phyloP scores from a whole-genome alignment of 2,113 vertebrate species.

The Oncorhynchus masou region DNA sequence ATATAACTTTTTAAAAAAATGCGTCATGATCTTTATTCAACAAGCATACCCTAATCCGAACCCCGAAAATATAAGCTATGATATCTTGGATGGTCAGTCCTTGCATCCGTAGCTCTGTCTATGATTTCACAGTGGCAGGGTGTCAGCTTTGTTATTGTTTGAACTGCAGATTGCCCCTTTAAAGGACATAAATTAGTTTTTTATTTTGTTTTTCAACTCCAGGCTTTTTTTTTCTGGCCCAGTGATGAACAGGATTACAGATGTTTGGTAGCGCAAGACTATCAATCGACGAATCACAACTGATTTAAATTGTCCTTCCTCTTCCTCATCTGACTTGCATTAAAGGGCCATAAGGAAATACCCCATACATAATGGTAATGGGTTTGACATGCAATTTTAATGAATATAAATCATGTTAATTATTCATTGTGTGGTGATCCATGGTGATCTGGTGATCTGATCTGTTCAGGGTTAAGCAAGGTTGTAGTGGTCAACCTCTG shows the following conservation, averaged over 20 bases:
- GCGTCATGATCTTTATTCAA: no score
- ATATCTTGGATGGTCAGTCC: no score
- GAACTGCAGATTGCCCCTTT: no score
- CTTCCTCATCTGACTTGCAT: constrained; percentile 24
- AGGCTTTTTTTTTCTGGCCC: background rate
- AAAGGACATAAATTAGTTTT: background rate
- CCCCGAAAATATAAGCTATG: no score
- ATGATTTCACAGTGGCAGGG: no score
- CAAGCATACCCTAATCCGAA: no score
- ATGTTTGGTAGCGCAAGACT: no score
- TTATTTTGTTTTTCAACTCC: constrained; percentile 7
- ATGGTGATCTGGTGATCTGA: constrained; percentile 38
- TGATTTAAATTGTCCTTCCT: background rate
- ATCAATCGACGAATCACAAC: constrained; percentile 1
- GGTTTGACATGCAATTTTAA: constrained; percentile 46
- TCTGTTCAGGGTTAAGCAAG: constrained; percentile 67
- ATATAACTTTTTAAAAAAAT: no score
- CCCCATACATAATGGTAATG: constrained; percentile 54
- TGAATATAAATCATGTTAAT: constrained; percentile 67
- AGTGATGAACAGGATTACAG: no score
- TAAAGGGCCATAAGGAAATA: constrained; percentile 29
- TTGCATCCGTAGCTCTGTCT: no score
- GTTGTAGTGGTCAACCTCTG: constrained; percentile 71
- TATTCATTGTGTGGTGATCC: constrained; percentile 47
- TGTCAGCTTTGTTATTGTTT: no score